Evolutionary conservation across 2,797 vertebrate species (phyloP).

Genomic region (Tragopan temminckii): DNA sequence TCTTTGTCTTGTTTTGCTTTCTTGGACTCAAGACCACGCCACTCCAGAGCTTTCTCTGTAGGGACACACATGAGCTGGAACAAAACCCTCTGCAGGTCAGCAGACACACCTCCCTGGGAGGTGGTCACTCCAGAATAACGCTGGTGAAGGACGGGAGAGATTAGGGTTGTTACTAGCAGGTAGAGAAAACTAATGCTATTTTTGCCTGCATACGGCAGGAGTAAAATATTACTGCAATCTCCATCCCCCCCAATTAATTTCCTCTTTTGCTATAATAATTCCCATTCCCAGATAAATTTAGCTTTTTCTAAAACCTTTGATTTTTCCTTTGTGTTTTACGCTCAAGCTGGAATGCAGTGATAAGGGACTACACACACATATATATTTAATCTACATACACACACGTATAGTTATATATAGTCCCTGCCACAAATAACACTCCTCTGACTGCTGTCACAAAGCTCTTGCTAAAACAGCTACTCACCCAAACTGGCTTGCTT

Average conservation of each 20-base stretch:
- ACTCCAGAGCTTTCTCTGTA: background rate
- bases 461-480: constrained; percentile 8
- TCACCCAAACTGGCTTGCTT: constrained; percentile 15
- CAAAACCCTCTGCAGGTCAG: background rate
- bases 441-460: constrained; percentile 60
- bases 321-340: constrained; percentile 53
- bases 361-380: constrained; percentile 38
- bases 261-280: constrained; percentile 51
- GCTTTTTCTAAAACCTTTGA: constrained; percentile 64
- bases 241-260: constrained; percentile 19
- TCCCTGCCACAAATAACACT: constrained; percentile 37
- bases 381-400: constrained; percentile 48
- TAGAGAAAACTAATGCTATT: background rate
- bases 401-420: constrained; percentile 67
- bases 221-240: constrained; percentile 45
- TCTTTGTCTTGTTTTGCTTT: background rate
- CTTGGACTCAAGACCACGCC: background rate
- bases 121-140: background rate
- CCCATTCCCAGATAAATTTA: constrained; percentile 42
- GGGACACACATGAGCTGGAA: background rate
- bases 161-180: background rate
- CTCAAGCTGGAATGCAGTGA: constrained; percentile 69
- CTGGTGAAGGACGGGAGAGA: background rate
- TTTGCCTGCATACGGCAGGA: background rate
- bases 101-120: background rate